Evolutionary conservation across 2,797 vertebrate species (phyloP).

Genomic region (Phataginus tricuspis): DNA sequence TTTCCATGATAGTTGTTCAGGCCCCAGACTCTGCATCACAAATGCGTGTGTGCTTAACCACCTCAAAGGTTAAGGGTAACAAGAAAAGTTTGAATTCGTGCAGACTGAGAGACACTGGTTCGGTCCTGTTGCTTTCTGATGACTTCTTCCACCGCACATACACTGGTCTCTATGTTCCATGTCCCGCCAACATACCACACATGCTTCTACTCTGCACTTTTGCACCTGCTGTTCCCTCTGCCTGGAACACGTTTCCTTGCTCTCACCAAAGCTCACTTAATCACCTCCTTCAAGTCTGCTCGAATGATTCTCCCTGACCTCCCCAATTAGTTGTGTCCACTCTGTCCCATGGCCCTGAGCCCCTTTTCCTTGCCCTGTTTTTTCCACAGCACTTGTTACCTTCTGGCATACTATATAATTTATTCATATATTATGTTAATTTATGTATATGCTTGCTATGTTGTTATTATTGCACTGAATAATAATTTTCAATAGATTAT

Average conservation of each 20-base stretch:
- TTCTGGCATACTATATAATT: background rate
- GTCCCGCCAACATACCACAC: background rate
- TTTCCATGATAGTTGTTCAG: background rate
- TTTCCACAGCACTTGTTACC: background rate
- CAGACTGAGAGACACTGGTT: background rate
- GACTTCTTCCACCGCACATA: background rate
- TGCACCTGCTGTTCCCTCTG: background rate
- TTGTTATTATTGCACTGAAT: background rate
- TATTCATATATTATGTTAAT: background rate
- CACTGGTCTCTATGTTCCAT: background rate
- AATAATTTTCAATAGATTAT: background rate
- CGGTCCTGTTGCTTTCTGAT: background rate
- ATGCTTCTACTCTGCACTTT: background rate
- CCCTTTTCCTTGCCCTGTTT: background rate
- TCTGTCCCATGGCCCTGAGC: background rate
- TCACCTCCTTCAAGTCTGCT: background rate
- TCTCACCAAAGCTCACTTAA: background rate
- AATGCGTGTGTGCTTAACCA: background rate
- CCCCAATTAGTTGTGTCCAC: accelerated
- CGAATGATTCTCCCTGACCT: background rate
- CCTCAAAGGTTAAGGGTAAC: background rate
- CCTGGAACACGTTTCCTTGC: background rate
- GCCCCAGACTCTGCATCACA: too few relatives aligned
- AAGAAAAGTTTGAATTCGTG: background rate
- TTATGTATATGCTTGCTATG: background rate